These are phyloP conservation scores for Caranx ignobilis DNA, from an alignment of 2,113 vertebrate genomes.

Conservation along the genomic window DNA sequence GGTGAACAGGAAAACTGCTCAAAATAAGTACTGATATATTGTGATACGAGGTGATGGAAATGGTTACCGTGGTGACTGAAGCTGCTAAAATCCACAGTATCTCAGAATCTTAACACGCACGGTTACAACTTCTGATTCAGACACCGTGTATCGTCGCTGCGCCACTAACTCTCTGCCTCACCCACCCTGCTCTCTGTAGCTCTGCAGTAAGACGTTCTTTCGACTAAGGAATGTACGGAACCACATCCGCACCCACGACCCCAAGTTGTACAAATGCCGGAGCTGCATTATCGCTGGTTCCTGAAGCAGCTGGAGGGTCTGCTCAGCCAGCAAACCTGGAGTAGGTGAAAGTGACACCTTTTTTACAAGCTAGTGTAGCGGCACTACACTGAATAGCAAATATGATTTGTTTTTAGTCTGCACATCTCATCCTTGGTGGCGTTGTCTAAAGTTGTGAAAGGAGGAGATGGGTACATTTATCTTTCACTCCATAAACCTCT, in stretches of 20 bases:
- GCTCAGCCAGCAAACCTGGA: constrained; percentile 21
- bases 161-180: background rate
- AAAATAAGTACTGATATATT: too few species aligned
- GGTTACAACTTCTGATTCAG: background rate
- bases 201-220: constrained; percentile 88
- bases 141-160: background rate
- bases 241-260: constrained; percentile 86
- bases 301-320: constrained; percentile 63
- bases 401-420: background rate
- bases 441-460: background rate
- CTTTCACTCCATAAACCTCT: background rate
- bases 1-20: background rate
- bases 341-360: constrained; percentile 31
- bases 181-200: constrained; percentile 64
- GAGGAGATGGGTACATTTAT: background rate
- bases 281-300: constrained; percentile 80
- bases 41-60: too few species aligned
- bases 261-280: constrained; percentile 86
- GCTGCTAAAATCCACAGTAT: too few species aligned
- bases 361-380: background rate
- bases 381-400: background rate
- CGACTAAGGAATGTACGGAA: constrained; percentile 84
- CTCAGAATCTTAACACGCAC: background rate
- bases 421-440: background rate
- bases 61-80: too few species aligned